Conservation (phyloP, 2,888 invertebrate genomes). For the Thyatira batis region DNA sequence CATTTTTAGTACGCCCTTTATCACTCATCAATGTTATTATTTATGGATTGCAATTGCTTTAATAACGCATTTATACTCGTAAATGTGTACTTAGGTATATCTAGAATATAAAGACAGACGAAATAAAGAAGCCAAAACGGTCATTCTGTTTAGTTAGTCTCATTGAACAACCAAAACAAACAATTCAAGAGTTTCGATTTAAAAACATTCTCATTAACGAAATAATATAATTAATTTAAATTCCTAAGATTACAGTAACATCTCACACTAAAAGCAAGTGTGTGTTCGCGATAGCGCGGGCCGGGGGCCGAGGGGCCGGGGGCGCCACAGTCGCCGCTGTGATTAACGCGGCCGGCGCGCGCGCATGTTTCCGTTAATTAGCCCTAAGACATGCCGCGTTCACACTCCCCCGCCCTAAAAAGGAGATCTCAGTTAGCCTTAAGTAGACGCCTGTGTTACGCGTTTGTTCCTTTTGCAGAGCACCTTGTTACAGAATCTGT, state of each 20-base stretch:
- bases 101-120: not conserved
- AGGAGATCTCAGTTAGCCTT: slow-evolving; percentile 71
- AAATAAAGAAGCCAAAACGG: not conserved
- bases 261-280: slow-evolving; percentile 75
- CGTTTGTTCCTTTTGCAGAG: slow-evolving; percentile 49
- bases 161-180: not conserved
- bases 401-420: slow-evolving; percentile 71
- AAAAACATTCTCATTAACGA: slow-evolving; percentile 51
- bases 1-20: no score
- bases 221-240: slow-evolving; percentile 68
- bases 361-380: slow-evolving; percentile 79
- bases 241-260: slow-evolving; percentile 73
- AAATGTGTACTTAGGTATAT: not conserved
- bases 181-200: not conserved
- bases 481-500: slow-evolving; percentile 38
- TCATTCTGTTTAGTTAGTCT: not conserved
- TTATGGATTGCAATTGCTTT: no score
- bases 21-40: no score
- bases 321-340: slow-evolving; percentile 49
- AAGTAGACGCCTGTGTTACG: slow-evolving; percentile 54
- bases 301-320: slow-evolving; percentile 24
- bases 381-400: slow-evolving; percentile 65
- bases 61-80: no score
- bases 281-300: slow-evolving; percentile 50
- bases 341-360: slow-evolving; percentile 63